Evolutionary conservation across 2,888 invertebrate species (phyloP), one percentile per base, ranked within the genome.

Genomic region (Dione juno): DNA sequence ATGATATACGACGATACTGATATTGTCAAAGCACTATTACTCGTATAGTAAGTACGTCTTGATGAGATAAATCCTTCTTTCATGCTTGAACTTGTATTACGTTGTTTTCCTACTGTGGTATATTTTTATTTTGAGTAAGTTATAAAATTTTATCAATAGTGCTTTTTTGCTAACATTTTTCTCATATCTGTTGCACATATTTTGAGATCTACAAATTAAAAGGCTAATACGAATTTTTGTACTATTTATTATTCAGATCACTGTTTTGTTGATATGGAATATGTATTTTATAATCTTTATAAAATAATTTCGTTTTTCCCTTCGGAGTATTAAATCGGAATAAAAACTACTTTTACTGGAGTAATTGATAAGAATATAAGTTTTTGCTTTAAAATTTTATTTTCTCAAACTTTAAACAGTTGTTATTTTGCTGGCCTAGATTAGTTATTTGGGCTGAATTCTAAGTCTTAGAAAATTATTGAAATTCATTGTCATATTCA

Each of bases 1-100:
- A 57, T 66, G 71, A 69, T 66, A 66, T 72, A 63, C 69, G 66
- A 71, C 50, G 35, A 40, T 40, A 21, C 14, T 50, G 37, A 50
- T 19, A 40, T 52, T 19, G 48, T 48, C 41, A 35, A 7, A 64
- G 16, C 35, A 40, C 64, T 40, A 37, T 19, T 40, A 40, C 14
- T 61, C 21, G 16, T 37, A 40, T 5, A 40, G 35, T 57, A 28
- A 28, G 28, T 28, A 45, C 2, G 35, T 28, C 57, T 57, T 10
- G 35, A 35, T 6, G 3, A 45, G 28, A 58, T 45, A 45, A 43
- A 61, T 45, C n/a, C n/a, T 41, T 43, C 41, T 41, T 28, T 43
- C 28, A 28, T 40, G 7, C 11, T 57, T 16, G 37, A 9, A 54
- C 5, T 54, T 54, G 35, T 37, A 37, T 37, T 7, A 37, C 16